Conservation (phyloP, 2,888 invertebrate species). For the Callyntrura guangdongensis region DNA sequence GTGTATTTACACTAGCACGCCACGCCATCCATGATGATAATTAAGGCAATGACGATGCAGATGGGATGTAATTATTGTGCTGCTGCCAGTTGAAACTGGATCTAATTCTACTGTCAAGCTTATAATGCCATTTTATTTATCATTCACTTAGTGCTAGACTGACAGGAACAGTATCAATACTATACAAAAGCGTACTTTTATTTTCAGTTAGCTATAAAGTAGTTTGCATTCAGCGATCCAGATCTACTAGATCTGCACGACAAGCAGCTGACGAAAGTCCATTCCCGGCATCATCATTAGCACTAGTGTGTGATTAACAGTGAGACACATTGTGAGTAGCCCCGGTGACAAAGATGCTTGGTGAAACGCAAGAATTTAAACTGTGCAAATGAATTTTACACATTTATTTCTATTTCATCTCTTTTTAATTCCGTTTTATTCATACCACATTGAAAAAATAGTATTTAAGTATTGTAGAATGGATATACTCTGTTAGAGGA, state of each 20-base stretch:
- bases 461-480: neutral
- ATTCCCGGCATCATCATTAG: slow-evolving; percentile 40
- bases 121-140: slow-evolving; percentile 65
- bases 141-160: slow-evolving; percentile 33
- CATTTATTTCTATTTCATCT: neutral
- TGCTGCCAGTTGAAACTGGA: slow-evolving; percentile 62
- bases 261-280: slow-evolving; percentile 35
- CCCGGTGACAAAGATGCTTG: neutral
- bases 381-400: neutral
- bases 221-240: neutral
- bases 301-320: neutral
- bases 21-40: slow-evolving; percentile 68
- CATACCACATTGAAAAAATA: neutral
- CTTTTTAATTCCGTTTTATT: neutral
- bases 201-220: too few relatives aligned
- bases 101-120: slow-evolving; percentile 63
- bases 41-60: slow-evolving; percentile 58
- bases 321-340: neutral
- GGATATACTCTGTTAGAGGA: too few relatives aligned
- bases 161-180: neutral
- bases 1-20: neutral
- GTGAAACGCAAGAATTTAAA: too few relatives aligned
- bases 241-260: neutral
- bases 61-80: slow-evolving; percentile 66
- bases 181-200: neutral